phyloP scores from a whole-genome alignment of 2,113 vertebrate species.

The Cercocebus atys region DNA sequence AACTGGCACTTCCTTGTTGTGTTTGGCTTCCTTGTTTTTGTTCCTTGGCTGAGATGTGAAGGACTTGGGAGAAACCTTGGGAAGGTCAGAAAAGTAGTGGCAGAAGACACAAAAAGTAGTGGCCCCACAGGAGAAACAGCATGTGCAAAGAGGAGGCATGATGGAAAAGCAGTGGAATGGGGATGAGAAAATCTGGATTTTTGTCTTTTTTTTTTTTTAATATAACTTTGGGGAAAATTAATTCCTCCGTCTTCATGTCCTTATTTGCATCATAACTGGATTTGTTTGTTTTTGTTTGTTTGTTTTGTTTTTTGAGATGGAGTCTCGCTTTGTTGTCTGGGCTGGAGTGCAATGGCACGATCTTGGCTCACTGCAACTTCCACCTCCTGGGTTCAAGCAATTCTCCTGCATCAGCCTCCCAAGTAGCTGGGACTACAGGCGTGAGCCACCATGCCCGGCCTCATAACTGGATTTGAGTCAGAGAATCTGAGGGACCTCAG shows the following conservation, averaged over 20 bases:
- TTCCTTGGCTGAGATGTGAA: not conserved
- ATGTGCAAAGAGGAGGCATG: not conserved
- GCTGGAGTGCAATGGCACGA: too few species aligned
- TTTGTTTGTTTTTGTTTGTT: not conserved
- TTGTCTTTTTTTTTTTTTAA: not conserved
- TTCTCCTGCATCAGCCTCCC: too few species aligned
- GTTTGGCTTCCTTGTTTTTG: not conserved
- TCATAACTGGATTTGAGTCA: not conserved
- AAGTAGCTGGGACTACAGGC: too few species aligned
- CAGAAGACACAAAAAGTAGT: not conserved
- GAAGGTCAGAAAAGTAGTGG: not conserved
- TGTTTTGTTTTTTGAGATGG: too few species aligned
- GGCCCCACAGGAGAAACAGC: not conserved
- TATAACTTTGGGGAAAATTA: not conserved
- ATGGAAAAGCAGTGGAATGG: too few species aligned
- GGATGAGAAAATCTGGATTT: not conserved
- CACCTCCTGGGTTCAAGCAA: too few species aligned
- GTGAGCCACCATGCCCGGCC: too few species aligned
- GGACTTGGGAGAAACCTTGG: not conserved
- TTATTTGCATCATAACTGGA: not conserved
- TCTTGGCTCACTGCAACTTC: too few species aligned
- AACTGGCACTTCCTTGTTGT: not conserved
- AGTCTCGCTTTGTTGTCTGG: too few species aligned
- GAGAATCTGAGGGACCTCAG: not conserved
- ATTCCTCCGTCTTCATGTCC: not conserved